Conservation (phyloP, 2,113 vertebrate species). For the Calidris pugnax region DNA sequence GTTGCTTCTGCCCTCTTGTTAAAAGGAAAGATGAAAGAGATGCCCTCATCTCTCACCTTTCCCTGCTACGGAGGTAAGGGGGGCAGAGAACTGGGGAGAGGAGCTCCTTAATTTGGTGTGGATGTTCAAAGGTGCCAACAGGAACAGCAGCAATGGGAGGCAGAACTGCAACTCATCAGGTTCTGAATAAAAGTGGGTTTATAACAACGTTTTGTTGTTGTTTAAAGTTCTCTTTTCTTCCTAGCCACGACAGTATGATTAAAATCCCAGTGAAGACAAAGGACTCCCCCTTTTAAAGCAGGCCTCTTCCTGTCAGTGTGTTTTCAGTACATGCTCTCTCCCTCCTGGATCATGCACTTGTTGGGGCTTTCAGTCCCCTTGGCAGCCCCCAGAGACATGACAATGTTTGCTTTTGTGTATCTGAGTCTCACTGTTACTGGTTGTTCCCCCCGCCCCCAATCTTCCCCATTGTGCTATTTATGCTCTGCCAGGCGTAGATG, state of each 20-base stretch:
- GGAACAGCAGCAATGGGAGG: neutral
- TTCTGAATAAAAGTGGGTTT: neutral
- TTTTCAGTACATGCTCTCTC: neutral
- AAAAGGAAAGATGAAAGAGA: neutral
- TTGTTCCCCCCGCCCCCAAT: neutral
- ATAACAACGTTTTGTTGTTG: neutral
- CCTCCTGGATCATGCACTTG: neutral
- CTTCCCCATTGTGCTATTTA: neutral
- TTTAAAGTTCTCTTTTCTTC: neutral
- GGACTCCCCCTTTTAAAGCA: fast-evolving
- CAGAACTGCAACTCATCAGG: neutral
- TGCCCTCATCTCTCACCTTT: neutral
- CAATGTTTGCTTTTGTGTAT: neutral
- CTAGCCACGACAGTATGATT: neutral
- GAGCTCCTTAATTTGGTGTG: neutral
- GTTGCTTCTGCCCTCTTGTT: neutral
- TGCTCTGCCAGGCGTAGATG: neutral
- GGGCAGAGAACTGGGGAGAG: neutral
- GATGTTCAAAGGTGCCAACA: neutral
- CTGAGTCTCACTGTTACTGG: neutral
- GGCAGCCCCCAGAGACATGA: neutral
- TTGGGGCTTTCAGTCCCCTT: neutral
- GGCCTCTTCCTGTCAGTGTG: neutral
- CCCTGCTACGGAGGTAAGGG: fast-evolving
- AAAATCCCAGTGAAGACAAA: neutral